Conservation (phyloP, 2,888 invertebrate genomes). For the Orthosia gothica region DNA sequence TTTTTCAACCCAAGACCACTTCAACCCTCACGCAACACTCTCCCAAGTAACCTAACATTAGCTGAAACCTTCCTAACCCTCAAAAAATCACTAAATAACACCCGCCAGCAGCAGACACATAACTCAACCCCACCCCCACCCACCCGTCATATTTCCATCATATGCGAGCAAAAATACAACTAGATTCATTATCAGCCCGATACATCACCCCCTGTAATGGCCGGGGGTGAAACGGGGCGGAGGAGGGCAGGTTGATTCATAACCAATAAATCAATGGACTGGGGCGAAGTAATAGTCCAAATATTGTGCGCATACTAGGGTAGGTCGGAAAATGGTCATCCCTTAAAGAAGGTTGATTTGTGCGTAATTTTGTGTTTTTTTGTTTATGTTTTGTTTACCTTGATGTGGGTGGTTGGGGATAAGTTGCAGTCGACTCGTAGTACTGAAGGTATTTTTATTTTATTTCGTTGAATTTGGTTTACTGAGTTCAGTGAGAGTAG, state of each 20-base stretch:
- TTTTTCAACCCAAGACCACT: constrained; percentile 6
- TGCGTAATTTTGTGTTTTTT: constrained; percentile 51
- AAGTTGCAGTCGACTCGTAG: not conserved
- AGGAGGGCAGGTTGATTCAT: constrained; percentile 86
- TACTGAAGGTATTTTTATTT: not conserved
- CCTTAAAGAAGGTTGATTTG: constrained; percentile 65
- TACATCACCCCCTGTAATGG: constrained; percentile 85
- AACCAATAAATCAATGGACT: constrained; percentile 90
- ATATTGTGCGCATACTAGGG: constrained; percentile 80
- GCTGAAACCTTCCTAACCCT: constrained; percentile 58
- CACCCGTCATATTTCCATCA: constrained; percentile 89
- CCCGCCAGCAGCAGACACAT: constrained; percentile 70
- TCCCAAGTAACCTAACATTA: constrained; percentile 55
- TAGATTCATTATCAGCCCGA: constrained; percentile 90
- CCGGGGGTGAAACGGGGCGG: constrained; percentile 60
- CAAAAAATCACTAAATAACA: constrained; percentile 65
- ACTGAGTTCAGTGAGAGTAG: too few species aligned
- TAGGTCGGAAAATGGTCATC: constrained; percentile 68
- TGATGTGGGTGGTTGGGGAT: constrained; percentile 11
- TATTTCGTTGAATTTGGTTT: not conserved
- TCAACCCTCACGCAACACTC: constrained; percentile 11
- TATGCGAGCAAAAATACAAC: constrained; percentile 88
- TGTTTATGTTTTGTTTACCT: constrained; percentile 55
- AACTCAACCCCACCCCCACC: constrained; percentile 76
- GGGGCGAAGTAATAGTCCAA: constrained; percentile 88